Percentiles rank a stretch among this genome's conserved stretches.
Evolutionary conservation across 2,113 vertebrate species (phyloP).

Genomic region (Oryzias curvinotus): DNA sequence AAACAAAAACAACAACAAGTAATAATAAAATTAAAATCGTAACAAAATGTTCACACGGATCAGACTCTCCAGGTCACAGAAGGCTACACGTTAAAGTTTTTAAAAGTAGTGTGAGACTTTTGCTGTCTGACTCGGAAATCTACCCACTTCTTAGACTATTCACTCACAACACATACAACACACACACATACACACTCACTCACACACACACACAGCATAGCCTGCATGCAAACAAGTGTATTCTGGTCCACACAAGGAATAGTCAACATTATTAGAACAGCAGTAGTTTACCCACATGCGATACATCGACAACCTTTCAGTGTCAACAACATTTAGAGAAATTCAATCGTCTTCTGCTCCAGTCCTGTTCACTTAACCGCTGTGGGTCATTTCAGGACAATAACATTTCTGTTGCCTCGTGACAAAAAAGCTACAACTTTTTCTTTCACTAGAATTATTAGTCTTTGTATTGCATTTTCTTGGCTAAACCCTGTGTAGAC

Average conservation of each 20-base stretch:
- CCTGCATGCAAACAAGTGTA: slow-evolving; percentile 35
- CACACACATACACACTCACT: background rate
- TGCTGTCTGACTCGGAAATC: slow-evolving; percentile 41
- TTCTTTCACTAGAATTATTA: slow-evolving; percentile 11
- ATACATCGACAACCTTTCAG: slow-evolving; percentile 3
- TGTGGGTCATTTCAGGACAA: no score
- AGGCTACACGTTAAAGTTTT: slow-evolving; percentile 55
- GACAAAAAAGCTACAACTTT: slow-evolving; percentile 10
- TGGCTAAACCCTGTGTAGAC: slow-evolving; percentile 35
- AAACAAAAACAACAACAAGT: slow-evolving; percentile 49
- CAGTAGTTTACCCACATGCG: background rate
- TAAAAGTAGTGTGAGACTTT: slow-evolving; percentile 42
- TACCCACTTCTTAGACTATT: slow-evolving; percentile 20
- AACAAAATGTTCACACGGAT: slow-evolving; percentile 58
- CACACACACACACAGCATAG: slow-evolving; percentile 35
- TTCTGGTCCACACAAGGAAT: slow-evolving; percentile 32
- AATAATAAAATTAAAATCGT: slow-evolving; percentile 62
- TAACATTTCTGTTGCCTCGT: no score
- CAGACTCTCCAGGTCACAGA: slow-evolving; percentile 41
- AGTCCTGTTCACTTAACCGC: slow-evolving; percentile 6
- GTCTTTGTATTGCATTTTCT: slow-evolving; percentile 27
- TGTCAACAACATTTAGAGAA: background rate
- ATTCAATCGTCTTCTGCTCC: background rate
- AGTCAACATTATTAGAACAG: slow-evolving; percentile 27
- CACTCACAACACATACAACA: slow-evolving; percentile 25